Conservation (phyloP, 2,888 invertebrate species). For the Nysson spinosus region DNA sequence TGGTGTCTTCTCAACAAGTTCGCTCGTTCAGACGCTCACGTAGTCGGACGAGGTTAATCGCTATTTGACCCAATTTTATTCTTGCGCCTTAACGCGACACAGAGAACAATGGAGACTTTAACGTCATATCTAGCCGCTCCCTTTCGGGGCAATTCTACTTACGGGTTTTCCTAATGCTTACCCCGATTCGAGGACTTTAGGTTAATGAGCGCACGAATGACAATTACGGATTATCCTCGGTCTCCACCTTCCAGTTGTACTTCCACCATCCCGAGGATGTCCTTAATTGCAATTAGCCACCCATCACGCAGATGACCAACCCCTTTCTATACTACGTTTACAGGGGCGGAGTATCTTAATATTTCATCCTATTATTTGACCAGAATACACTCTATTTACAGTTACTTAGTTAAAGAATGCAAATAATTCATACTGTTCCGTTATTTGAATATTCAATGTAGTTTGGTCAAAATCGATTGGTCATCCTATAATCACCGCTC, state of each 20-base stretch:
- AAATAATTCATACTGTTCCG: too few species aligned
- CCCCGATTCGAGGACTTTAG: constrained; percentile 44
- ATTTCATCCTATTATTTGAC: too few species aligned
- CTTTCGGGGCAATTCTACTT: constrained; percentile 40
- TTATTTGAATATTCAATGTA: too few species aligned
- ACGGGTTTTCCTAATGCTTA: constrained; percentile 31
- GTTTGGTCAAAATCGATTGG: not conserved
- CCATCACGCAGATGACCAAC: constrained; percentile 7
- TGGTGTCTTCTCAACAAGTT: constrained; percentile 52
- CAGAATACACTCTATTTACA: too few species aligned
- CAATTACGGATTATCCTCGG: constrained; percentile 52
- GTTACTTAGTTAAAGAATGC: too few species aligned
- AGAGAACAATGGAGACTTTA: constrained; percentile 71
- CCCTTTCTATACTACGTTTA: not conserved
- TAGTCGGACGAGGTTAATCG: constrained; percentile 72
- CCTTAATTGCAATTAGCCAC: constrained; percentile 59
- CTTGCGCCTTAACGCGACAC: constrained; percentile 69
- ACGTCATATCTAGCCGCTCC: constrained; percentile 56
- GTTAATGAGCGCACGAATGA: constrained; percentile 56
- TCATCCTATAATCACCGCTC: not conserved
- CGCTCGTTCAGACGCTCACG: constrained; percentile 52
- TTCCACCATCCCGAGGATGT: constrained; percentile 14
- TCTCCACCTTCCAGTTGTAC: constrained; percentile 48
- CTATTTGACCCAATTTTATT: constrained; percentile 75
- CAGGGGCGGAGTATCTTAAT: not conserved